Evolutionary conservation across 2,888 invertebrate genomes (phyloP).

Genomic region (Eutolmus rufibarbis): DNA sequence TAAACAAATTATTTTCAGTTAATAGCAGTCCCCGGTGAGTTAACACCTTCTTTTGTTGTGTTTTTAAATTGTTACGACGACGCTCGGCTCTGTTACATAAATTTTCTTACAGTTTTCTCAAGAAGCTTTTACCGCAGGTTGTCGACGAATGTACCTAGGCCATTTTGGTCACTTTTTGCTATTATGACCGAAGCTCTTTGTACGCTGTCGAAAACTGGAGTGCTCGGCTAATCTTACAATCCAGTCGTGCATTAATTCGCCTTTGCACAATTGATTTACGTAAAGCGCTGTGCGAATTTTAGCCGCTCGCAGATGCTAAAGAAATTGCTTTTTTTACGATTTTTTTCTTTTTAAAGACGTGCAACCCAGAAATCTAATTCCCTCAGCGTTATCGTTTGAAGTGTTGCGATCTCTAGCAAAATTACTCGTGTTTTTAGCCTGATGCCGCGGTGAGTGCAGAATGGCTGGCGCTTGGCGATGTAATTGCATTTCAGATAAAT

Average conservation of each 20-base stretch:
- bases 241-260: background rate
- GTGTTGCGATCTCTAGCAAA: background rate
- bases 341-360: background rate
- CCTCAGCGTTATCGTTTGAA: background rate
- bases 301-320: background rate
- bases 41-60: background rate
- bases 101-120: background rate
- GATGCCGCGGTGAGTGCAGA: background rate
- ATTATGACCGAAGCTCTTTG: background rate
- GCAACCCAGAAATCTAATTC: background rate
- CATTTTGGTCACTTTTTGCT: background rate
- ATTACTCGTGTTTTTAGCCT: background rate
- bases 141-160: background rate
- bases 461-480: background rate
- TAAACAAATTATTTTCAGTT: background rate
- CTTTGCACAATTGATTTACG: constrained; percentile 17
- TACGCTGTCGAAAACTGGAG: background rate
- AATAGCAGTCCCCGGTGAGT: background rate
- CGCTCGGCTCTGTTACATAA: background rate
- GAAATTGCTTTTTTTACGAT: background rate
- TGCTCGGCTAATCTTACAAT: background rate
- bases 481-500: background rate
- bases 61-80: background rate
- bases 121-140: background rate
- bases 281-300: background rate